Evolutionary conservation across 2,888 invertebrate species (phyloP), one percentile per base, ranked within the genome.

Genomic region (Agonopterix subpropinquella): DNA sequence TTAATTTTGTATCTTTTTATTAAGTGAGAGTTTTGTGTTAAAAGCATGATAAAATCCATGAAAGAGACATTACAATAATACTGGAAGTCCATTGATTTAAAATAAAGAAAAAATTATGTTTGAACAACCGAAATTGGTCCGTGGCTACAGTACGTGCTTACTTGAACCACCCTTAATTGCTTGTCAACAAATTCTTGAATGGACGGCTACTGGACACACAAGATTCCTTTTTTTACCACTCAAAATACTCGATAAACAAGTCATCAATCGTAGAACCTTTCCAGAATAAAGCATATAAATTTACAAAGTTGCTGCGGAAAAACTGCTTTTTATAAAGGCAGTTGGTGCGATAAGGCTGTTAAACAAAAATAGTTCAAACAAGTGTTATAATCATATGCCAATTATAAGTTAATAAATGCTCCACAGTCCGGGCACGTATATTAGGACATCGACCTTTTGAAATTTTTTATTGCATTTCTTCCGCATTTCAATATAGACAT

Each of bases 171-270:
- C 67, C 67, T 80, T 83, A 86, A 85, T 85, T 83, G 81, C 77
- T 77, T 83, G 81, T 80, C 85, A 80, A 77, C 75, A 80, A 77
- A 82, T 81, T 80, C 80, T 79, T 80, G 73, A 83, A 82, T 81
- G 80, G 72, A 73, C 78, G 71, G 65, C 70, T 68, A 61, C 63
- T 73, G 78, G 74, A 69, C 71, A 64, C 68, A 72, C 73, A 65
- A 61, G 70, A 77, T 76, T 76, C 76, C 61, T 64, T 61, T 78
- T 83, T 82, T 84, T 63, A 58, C 42, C 55, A 58, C 59, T 66
- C 62, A 64, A 74, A 74, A 74, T 75, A 74, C 80, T 71, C 58
- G 76, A 77, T 76, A 71, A 78, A 77, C 79, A 77, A 79, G 78
- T 73, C 74, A 72, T 75, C 71, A 71, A 58, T 53, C 54, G 50